Base-by-base conservation (phyloP, 1,140 invertebrate species). In the Scaptomyza pallida region DNA sequence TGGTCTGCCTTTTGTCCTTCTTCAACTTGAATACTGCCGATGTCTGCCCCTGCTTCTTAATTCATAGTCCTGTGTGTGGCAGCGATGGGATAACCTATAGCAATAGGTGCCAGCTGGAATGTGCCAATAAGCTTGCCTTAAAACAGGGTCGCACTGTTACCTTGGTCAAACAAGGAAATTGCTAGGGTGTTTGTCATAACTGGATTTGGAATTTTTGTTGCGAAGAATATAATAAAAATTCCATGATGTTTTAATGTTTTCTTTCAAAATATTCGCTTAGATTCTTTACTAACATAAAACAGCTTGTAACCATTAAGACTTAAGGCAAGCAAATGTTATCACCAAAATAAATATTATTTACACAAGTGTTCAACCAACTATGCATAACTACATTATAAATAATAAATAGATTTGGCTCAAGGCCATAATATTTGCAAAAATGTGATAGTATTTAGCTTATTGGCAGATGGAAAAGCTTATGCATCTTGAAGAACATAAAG, bases 61-160 rank as follows among this genome's bases (percentile, higher is more conserved):
- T 68, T 1, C 74, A 60, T n/a, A n/a, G n/a, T n/a, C n/a, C n/a
- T 1, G 76, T 90, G 13, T 91, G 89, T 26, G 89, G 81, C 26
- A 72, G 72, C 9, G 79, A 91, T 45, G 43, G 17, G 16, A 6
- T 6, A 0, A 89, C 71, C 16, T 91, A 91, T 35, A 12, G 43
- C 26, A 91, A 85, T 59, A 80, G 33, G n/a, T n/a, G n/a, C 0
- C 1, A 90, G 89, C 60, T 12, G 21, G 30, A 4, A 10, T 55
- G 4, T 2, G 4, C n/a, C n/a, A n/a, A n/a, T n/a, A n/a, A n/a
- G n/a, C n/a, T n/a, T n/a, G n/a, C n/a, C n/a, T n/a, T n/a, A n/a
- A n/a, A n/a, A n/a, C n/a, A n/a, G n/a, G n/a, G n/a, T n/a, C n/a
- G n/a, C n/a, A n/a, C n/a, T n/a, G n/a, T n/a, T n/a, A n/a, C n/a